Conservation (phyloP, 1,140 invertebrate genomes). For the Drosophila oshimai region DNA sequence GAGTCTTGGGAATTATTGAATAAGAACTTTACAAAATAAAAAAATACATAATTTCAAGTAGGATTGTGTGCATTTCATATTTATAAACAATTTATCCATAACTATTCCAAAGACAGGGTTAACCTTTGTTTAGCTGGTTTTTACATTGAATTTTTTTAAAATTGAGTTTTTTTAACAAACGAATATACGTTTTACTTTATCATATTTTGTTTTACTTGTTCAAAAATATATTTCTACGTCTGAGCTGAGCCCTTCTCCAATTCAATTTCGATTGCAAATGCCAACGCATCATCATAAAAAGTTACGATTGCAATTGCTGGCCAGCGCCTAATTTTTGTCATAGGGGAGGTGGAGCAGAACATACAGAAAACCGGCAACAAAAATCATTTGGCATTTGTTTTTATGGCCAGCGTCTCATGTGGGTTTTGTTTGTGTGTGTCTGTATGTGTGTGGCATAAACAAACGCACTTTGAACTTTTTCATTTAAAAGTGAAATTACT, state of each 20-base stretch:
- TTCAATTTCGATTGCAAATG: conserved; percentile 37
- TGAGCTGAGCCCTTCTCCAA: conserved; percentile 4
- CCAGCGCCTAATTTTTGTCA: conserved; percentile 60
- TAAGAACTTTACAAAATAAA: conserved; percentile 6
- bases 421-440: conserved; percentile 12
- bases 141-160: too few species aligned
- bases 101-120: too few species aligned
- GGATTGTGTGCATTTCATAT: too few species aligned
- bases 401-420: conserved; percentile 60
- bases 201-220: too few species aligned
- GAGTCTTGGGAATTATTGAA: conserved; percentile 83
- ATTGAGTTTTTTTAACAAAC: too few species aligned
- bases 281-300: conserved; percentile 61
- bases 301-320: conserved; percentile 69
- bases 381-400: conserved; percentile 75
- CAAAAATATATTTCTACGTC: not conserved
- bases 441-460: conserved; percentile 34
- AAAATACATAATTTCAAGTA: too few species aligned
- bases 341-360: conserved; percentile 6
- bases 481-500: conserved; percentile 79
- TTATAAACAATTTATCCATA: too few species aligned
- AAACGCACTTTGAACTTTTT: conserved; percentile 79
- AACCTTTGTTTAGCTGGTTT: too few species aligned
- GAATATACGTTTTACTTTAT: too few species aligned
- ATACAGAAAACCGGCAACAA: conserved; percentile 33